Conservation (phyloP, 2,797 vertebrate species). For the Martes flavigula region DNA sequence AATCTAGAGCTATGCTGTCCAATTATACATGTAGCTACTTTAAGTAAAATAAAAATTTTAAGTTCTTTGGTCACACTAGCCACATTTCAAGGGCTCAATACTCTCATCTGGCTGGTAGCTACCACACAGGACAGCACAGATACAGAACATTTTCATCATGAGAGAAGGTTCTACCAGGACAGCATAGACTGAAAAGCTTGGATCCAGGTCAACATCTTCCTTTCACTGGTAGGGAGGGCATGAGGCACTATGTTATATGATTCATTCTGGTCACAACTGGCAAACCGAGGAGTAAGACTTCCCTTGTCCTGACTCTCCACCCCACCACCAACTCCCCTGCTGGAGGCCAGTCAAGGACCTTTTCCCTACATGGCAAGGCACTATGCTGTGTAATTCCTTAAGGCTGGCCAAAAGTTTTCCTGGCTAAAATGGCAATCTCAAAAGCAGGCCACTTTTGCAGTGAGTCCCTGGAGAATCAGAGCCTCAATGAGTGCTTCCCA, state of each 20-base stretch:
- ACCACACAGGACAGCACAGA: not conserved
- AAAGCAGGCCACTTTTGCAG: conserved; percentile 7
- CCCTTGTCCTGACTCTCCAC: not conserved
- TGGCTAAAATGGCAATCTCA: not conserved
- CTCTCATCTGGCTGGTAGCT: not conserved
- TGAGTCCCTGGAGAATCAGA: not conserved
- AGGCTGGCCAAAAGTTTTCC: not conserved
- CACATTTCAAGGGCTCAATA: not conserved
- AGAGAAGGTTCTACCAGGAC: not conserved
- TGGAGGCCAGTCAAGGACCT: not conserved
- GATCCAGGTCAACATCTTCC: not conserved
- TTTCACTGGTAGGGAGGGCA: not conserved
- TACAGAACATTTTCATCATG: not conserved
- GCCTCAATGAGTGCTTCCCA: not conserved
- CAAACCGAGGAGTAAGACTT: not conserved
- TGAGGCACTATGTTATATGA: not conserved
- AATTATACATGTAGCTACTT: conserved; percentile 15
- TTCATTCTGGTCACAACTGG: not conserved
- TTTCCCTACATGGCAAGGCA: not conserved
- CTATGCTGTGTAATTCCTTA: not conserved
- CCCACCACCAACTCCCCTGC: not conserved
- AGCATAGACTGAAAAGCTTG: not conserved
- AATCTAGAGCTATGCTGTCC: not conserved
- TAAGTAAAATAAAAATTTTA: not conserved
- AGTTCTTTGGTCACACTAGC: not conserved